Evolutionary conservation across 2,797 vertebrate genomes (phyloP), one percentile per base, ranked within the genome.

Genomic region (Enteromius trimaculatus): DNA sequence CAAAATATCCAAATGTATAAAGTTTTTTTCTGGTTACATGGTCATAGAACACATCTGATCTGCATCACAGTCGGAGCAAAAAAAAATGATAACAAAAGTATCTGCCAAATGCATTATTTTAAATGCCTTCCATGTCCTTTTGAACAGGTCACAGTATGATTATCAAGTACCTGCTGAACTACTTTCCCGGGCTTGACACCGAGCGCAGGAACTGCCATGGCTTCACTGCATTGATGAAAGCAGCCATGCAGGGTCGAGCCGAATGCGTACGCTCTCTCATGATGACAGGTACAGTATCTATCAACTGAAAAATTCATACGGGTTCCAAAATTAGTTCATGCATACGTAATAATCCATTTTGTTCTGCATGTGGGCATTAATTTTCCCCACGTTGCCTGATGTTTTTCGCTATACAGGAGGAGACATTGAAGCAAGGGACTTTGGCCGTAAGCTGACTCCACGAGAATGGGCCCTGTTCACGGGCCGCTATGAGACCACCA

Each of bases 201-300:
- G 98, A 99, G 89, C 95, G 93, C 89, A 97, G 97, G 89, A 99
- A 99, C 76, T 94, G 91, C 0, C 97, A 98, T 0, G 98, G 98
- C 23, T 97, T 97, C 92, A 99, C 98, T 0, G 97, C 98, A 1
- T 86, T 99, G 91, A 99, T 99, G 97, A 99, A 99, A 88, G 96
- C 98, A 0, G 96, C 97, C 17, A 96, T 99, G 95, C 97, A 98
- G 91, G 98, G 98, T 6, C 94, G 96, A 23, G 92, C 92, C 0
- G 96, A 97, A 3, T 98, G 97, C 3, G 94, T 96, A 88, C 93
- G 96, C 79, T 91, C 95, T 6, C 94, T 99, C 85, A 96, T 99
- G 94, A 84, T 99, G 87, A 95, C 96, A 90, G 98, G 98, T 98
- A 95, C 1, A 29, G 65, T 55, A 58, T 39, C 31, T 55, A 65